Conservation (phyloP, 1,140 invertebrate genomes). For the Ceratosolen fusciceps region DNA sequence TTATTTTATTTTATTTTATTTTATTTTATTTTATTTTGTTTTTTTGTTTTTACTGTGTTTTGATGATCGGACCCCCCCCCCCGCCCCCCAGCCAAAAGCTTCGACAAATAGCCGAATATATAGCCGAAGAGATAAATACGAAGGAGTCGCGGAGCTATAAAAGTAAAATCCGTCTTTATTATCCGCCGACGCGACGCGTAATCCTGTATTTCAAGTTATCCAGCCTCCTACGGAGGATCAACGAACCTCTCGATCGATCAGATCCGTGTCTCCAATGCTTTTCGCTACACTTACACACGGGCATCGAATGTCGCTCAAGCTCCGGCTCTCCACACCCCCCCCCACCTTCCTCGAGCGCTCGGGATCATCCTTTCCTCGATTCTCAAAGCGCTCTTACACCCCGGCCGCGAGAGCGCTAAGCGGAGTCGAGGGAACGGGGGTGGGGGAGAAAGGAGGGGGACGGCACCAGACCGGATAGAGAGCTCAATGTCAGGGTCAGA, state of each 20-base stretch:
- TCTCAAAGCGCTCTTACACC: too few relatives aligned
- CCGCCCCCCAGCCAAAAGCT: too few relatives aligned
- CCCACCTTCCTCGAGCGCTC: neutral
- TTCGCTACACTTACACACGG: neutral
- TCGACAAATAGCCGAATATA: too few relatives aligned
- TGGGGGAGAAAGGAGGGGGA: too few relatives aligned
- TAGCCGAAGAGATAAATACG: neutral
- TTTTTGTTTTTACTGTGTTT: too few relatives aligned
- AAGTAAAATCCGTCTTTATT: neutral
- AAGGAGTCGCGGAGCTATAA: neutral
- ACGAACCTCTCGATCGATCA: neutral
- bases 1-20: too few relatives aligned
- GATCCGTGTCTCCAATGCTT: too few relatives aligned
- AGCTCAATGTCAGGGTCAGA: constrained; percentile 47
- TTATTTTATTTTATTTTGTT: too few relatives aligned
- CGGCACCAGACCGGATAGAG: too few relatives aligned
- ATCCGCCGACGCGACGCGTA: neutral
- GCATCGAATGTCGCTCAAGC: neutral
- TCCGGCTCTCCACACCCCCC: neutral
- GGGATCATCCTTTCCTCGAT: neutral
- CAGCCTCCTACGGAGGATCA: neutral
- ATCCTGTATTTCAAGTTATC: neutral
- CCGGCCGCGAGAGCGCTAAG: too few relatives aligned
- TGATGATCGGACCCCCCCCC: too few relatives aligned
- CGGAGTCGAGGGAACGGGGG: too few relatives aligned